A percentile compares a stretch with the other conserved stretches of the same genome.
Evolutionary conservation across 2,113 vertebrate species (phyloP).

Genomic region (Suricata suricatta): DNA sequence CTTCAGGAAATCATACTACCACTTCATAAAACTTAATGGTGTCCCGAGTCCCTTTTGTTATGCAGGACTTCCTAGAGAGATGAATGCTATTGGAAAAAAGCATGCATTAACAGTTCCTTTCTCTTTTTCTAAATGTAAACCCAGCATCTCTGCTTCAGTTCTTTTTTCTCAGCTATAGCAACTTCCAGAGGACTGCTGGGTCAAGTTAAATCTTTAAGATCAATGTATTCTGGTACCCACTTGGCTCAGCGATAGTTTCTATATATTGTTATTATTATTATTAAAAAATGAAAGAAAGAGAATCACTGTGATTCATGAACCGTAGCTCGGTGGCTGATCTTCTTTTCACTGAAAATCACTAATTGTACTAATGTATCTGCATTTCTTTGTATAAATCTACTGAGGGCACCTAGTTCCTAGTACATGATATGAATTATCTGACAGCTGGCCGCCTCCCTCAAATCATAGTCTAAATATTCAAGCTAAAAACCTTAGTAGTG

Average conservation of each 20-base stretch:
- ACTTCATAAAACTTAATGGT: constrained; percentile 46
- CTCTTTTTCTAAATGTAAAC: constrained; percentile 42
- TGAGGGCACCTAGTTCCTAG: constrained; percentile 66
- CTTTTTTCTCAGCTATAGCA: background rate
- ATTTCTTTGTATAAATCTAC: constrained; percentile 75
- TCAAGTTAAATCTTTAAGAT: constrained; percentile 13
- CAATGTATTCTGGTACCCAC: background rate
- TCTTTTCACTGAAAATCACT: constrained; percentile 75
- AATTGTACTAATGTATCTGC: constrained; percentile 71
- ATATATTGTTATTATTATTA: constrained; percentile 9
- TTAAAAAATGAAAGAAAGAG: constrained; percentile 65
- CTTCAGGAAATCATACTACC: constrained; percentile 17
- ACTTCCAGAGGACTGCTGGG: background rate
- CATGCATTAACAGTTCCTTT: constrained; percentile 37
- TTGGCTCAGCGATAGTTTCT: constrained; percentile 4
- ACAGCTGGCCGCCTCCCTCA: constrained; percentile 64
- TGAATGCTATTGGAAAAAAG: background rate
- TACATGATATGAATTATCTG: constrained; percentile 46
- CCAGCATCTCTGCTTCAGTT: background rate
- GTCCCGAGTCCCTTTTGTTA: background rate
- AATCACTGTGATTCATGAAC: constrained; percentile 80
- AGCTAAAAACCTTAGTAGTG: background rate
- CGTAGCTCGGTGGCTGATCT: constrained; percentile 68
- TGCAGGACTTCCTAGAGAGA: constrained; percentile 37
- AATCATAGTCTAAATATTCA: constrained; percentile 69